Evolutionary conservation across 1,140 invertebrate species (phyloP), one percentile per base, ranked within the genome.

Genomic region (Aphaenogaster floridana): DNA sequence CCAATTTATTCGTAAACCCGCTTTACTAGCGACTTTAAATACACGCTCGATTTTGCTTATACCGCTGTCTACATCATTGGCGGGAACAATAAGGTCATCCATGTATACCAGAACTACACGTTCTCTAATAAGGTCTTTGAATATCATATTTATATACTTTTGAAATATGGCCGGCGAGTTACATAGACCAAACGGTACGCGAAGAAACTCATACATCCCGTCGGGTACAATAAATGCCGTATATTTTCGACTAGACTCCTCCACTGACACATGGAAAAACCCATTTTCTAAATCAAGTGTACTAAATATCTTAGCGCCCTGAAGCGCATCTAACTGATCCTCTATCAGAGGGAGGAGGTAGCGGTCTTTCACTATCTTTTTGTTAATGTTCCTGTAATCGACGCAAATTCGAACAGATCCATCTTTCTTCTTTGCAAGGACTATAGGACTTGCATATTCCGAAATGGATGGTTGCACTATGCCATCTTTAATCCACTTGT

Each of bases 141-240:
- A 81, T 4, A 69, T 13, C 2, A 6, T 66, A 39, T 92, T 91
- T 0, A 93, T 89, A 17, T 57, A 81, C n/a, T 54, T 68, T 45
- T 81, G 79, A 42, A 81, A 81, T 15, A 81, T 28, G 2, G 66
- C 48, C 1, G 66, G 64, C n/a, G 66, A 68, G 28, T 80, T 80
- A 1, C 59, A 21, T 15, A 80, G n/a, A 2, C 63, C 78, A 50
- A 80, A 80, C 3, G 63, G 54, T 3, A 59, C 64, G 6, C 42
- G 42, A n/a, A 63, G 39, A 36, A 80, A 80, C 9, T 80, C 61
- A 15, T 80, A 80, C 39, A 54, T 48, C 1, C 64, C 78, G 34
- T 66, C 61, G 2, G 45, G 78, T 8, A 54, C 52, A 52, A 80
- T 39, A 36, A 80, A 80, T 7, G 78, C 61, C 6, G 78, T 80